Base-by-base conservation (phyloP, 2,113 vertebrate species). In the Hemiprocne comata region DNA sequence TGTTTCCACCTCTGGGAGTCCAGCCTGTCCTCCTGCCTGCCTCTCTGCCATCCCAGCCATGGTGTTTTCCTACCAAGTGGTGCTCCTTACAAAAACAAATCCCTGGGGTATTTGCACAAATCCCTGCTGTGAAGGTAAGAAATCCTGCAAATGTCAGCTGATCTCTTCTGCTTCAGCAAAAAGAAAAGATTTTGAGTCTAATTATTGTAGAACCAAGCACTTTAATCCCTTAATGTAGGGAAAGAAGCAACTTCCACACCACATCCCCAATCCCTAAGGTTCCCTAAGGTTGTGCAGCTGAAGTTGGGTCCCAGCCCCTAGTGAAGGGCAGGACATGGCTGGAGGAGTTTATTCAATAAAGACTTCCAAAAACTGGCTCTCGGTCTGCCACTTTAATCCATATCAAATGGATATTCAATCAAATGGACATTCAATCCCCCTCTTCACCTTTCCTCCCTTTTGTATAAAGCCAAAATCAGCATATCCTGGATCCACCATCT, bases 211-310 rank as follows among this genome's bases (percentile, higher is more conserved):
- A 48, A 29, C 36, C n/a, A 15, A 55, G 67, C 18, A 13, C 2
- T 9, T 16, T 23, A 16, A 48, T 33, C 60, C n/a, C 26, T 33
- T 34, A 15, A 11, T 5, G 29, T 14, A 10, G 40, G 40, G 40
- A 42, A 18, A 51, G 33, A n/a, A 51, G 65, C 70, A 58, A 4
- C 7, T 17, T 9, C 40, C 14, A 3, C 24, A 3, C 29, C 4
- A 5, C 2, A 2, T n/a, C n/a, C 21, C 57, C 60, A 12, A 1
- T 36, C 60, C 57, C 50, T 0, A 4, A 2, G 31, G 4, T 67
- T n/a, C 55, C 33, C n/a, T n/a, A n/a, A n/a, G 20, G 8, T 10
- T 6, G 19, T 4, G 40, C 71, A 26, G 75, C 44, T 54, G 2
- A 26, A 28, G 7, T 25, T 10, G 20, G 50, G 13, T 10, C 42